Evolutionary conservation across 2,113 vertebrate genomes (phyloP).

Genomic region (Mesembrinibis cayennensis): DNA sequence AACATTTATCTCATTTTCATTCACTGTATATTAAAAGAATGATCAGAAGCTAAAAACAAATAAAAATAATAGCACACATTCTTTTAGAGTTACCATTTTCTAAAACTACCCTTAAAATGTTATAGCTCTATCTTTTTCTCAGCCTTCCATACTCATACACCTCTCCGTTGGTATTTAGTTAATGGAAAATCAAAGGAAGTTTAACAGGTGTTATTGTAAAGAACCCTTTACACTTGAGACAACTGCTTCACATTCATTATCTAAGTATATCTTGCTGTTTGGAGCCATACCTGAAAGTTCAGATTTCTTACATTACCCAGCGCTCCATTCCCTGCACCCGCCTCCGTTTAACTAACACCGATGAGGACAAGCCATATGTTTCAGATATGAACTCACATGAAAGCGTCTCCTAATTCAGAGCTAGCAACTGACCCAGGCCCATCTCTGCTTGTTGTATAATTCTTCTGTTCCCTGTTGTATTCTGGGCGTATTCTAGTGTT

Average conservation of each 20-base stretch:
- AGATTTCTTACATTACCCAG: neutral
- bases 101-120: neutral
- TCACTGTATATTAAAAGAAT: neutral
- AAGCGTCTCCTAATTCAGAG: neutral
- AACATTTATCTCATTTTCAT: neutral
- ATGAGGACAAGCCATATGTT: rapidly evolving
- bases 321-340: neutral
- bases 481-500: neutral
- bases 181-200: neutral
- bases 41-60: neutral
- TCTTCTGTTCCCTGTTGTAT: neutral
- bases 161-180: neutral
- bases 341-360: neutral
- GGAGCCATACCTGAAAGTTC: neutral
- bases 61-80: neutral
- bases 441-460: neutral
- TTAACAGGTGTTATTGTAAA: neutral
- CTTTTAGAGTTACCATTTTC: neutral
- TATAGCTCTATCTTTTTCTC: neutral
- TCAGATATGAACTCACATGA: neutral
- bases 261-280: neutral
- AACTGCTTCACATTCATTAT: neutral
- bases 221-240: neutral
- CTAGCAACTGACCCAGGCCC: neutral
- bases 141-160: neutral